Evolutionary conservation across 2,888 invertebrate genomes (phyloP).

Genomic region (Volucella inanis): DNA sequence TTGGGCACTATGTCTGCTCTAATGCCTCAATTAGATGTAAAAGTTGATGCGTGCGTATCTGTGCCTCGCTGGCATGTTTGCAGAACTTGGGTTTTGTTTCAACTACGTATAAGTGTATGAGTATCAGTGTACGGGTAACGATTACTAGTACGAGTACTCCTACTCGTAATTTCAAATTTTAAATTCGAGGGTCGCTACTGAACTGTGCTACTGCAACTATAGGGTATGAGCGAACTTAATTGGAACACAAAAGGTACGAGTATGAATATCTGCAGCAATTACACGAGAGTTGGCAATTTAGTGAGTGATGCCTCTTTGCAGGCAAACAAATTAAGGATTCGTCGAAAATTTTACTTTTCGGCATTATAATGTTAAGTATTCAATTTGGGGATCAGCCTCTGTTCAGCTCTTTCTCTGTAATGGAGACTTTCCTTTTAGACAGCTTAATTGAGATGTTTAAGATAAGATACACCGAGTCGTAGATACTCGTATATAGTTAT

Average conservation of each 20-base stretch:
- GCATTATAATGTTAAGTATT: constrained; percentile 60
- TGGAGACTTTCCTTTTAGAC: constrained; percentile 37
- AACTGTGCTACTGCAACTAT: too few species aligned
- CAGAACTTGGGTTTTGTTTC: too few species aligned
- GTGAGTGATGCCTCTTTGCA: constrained; percentile 64
- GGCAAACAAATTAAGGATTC: constrained; percentile 70
- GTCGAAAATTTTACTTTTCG: constrained; percentile 49
- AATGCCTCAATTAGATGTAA: constrained; percentile 69
- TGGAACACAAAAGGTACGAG: constrained; percentile 41
- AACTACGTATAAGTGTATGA: too few species aligned
- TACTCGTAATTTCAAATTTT: too few species aligned
- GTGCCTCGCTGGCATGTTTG: too few species aligned
- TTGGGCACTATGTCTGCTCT: constrained; percentile 54
- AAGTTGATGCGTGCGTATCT: constrained; percentile 48
- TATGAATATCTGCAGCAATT: constrained; percentile 65
- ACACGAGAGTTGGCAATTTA: constrained; percentile 63
- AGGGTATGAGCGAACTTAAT: constrained; percentile 18
- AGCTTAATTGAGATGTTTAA: constrained; percentile 33
- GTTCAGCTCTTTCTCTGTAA: constrained; percentile 9
- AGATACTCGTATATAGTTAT: background rate
- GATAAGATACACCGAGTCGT: constrained; percentile 10
- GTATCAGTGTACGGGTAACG: too few species aligned
- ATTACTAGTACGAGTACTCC: too few species aligned
- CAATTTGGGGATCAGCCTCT: constrained; percentile 49
- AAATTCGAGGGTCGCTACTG: too few species aligned